Percentiles rank a stretch among this genome's conserved stretches.
Conservation (phyloP, 1,140 invertebrate species). For the Drosophila kurseongensis region DNA sequence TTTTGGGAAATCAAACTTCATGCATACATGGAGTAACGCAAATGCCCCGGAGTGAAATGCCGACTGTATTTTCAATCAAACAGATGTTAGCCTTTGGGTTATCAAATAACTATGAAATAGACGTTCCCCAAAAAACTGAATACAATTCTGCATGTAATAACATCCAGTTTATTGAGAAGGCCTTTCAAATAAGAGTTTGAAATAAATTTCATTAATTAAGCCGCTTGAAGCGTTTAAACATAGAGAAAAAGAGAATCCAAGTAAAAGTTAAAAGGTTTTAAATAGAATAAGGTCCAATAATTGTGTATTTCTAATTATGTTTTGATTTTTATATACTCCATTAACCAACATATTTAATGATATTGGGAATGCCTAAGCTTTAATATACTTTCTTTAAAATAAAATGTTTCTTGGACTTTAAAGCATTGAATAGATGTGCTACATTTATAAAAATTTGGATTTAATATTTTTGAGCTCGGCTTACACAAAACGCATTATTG, state of each 20-base stretch:
- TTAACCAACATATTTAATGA: no score
- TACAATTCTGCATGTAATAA: not conserved
- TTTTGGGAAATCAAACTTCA: slow-evolving; percentile 33
- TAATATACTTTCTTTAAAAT: no score
- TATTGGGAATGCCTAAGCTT: no score
- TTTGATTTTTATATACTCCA: no score
- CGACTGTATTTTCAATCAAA: slow-evolving; percentile 20
- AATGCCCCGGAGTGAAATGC: slow-evolving; percentile 1
- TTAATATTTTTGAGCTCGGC: no score
- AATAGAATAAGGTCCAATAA: not conserved
- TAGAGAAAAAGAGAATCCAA: not conserved
- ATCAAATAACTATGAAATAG: slow-evolving; percentile 5
- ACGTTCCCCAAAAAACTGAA: not conserved
- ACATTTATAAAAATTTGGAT: no score
- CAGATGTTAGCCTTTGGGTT: slow-evolving; percentile 29
- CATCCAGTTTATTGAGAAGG: not conserved
- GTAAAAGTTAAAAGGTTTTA: not conserved
- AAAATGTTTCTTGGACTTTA: no score
- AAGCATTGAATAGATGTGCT: no score
- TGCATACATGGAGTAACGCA: slow-evolving; percentile 19
- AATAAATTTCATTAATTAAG: not conserved
- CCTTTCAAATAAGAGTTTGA: not conserved
- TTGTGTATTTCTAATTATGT: not conserved
- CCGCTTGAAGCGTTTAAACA: no score
- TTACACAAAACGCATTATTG: no score